Conservation (phyloP, 2,113 vertebrate genomes). For the Asarcornis scutulata region DNA sequence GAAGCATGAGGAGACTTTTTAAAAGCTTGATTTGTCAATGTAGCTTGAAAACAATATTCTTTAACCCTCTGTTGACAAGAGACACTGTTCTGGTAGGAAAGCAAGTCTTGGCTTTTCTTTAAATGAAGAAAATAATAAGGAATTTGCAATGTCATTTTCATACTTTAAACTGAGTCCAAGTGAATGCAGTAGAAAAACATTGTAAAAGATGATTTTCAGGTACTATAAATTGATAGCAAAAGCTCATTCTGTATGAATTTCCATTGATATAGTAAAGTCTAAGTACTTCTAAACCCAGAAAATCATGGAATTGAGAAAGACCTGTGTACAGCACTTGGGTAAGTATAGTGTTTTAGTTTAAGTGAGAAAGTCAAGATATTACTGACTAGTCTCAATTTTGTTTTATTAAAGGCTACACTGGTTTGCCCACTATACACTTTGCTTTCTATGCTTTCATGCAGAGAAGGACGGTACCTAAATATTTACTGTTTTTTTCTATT, state of each 20-base stretch:
- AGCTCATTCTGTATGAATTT: neutral
- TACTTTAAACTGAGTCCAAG: neutral
- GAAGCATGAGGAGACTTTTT: slow-evolving; percentile 34
- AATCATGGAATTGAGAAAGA: neutral
- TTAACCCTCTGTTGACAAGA: slow-evolving; percentile 42
- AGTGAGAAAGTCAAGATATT: neutral
- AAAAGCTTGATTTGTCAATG: slow-evolving; percentile 12
- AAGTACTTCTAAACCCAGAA: neutral
- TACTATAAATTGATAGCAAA: neutral
- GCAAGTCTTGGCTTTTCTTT: neutral
- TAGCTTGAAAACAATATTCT: slow-evolving; percentile 39
- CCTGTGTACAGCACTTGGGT: neutral
- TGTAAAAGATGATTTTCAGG: neutral
- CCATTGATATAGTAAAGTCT: neutral
- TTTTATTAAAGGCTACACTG: neutral
- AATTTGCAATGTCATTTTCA: neutral
- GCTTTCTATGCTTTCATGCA: neutral
- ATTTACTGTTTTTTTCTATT: neutral
- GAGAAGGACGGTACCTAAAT: neutral
- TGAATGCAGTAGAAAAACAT: neutral
- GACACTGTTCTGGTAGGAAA: neutral
- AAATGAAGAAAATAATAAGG: neutral
- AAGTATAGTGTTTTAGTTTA: neutral
- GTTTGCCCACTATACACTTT: neutral
- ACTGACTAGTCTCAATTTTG: neutral